A percentile compares a stretch with the other conserved stretches of the same genome.
Conservation (phyloP, 2,797 vertebrate species). For the Furcifer pardalis region DNA sequence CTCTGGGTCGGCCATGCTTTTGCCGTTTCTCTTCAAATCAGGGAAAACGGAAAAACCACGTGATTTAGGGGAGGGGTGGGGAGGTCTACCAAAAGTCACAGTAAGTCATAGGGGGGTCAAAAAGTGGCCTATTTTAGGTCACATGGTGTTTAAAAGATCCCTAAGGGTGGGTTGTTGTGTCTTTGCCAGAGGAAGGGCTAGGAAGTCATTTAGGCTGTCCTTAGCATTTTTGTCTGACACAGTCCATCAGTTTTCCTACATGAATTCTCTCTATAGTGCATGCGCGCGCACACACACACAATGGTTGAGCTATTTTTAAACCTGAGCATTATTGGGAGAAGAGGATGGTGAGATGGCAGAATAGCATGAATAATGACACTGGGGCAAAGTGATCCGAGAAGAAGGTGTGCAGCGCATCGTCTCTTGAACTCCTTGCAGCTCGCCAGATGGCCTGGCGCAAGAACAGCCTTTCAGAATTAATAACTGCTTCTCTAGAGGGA, state of each 20-base stretch:
- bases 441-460: conserved; percentile 80
- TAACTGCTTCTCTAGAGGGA: conserved; percentile 77
- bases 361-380: conserved; percentile 62
- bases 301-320: neutral
- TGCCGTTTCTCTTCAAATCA: too few species aligned
- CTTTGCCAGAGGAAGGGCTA: too few species aligned
- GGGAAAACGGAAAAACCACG: too few species aligned
- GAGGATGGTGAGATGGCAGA: neutral
- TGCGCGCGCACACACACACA: neutral
- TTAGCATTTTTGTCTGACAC: neutral
- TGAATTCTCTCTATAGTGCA: too few species aligned
- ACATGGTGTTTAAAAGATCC: too few species aligned
- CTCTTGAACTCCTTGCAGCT: conserved; percentile 69
- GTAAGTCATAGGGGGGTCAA: too few species aligned
- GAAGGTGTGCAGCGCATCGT: conserved; percentile 71
- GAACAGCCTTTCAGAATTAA: conserved; percentile 83
- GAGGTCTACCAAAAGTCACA: too few species aligned
- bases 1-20: too few species aligned
- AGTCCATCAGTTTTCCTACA: neutral
- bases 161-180: too few species aligned
- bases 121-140: too few species aligned
- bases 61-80: too few species aligned
- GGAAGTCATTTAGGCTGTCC: too few species aligned
- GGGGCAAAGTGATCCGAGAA: conserved; percentile 56
- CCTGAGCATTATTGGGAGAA: neutral